phyloP scores from a whole-genome alignment of 1,140 invertebrate genomes.

The Heterodera carotae region DNA sequence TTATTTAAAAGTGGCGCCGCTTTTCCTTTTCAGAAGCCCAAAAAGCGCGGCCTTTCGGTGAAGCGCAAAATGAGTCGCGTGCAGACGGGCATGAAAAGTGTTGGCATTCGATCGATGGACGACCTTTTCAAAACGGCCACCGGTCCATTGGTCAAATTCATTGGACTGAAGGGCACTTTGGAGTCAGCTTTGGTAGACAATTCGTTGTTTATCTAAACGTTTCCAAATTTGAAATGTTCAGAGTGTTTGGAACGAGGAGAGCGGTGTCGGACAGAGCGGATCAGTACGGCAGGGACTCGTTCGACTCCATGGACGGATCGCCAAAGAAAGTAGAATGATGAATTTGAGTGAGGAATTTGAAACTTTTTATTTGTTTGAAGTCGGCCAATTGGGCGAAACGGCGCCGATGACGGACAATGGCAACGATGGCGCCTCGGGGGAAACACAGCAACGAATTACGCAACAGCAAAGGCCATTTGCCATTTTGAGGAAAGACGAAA shows the following conservation, averaged over 20 bases:
- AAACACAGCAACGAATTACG: not conserved
- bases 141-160: constrained; percentile 62
- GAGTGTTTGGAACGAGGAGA: constrained; percentile 63
- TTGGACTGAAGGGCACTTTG: constrained; percentile 54
- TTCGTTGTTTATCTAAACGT: constrained; percentile 6
- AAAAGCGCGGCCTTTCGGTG: constrained; percentile 65
- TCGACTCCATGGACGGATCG: constrained; percentile 5
- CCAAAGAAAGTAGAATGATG: constrained; percentile 11
- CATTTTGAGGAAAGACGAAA: no score
- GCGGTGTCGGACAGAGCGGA: constrained; percentile 59
- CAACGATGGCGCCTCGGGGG: not conserved
- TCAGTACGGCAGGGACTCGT: constrained; percentile 62
- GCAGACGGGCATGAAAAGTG: constrained; percentile 66
- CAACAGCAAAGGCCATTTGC: not conserved
- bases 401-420: constrained; percentile 2
- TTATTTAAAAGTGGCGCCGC: constrained; percentile 37
- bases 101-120: constrained; percentile 68
- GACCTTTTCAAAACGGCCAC: constrained; percentile 68
- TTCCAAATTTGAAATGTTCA: not conserved
- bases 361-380: no score
- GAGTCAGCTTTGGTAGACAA: constrained; percentile 56
- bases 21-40: constrained; percentile 58
- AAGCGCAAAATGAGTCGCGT: constrained; percentile 57
- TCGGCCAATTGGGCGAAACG: constrained; percentile 1
- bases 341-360: no score